Conservation (phyloP, 2,113 vertebrate genomes). For the Anser brachyrhynchus region DNA sequence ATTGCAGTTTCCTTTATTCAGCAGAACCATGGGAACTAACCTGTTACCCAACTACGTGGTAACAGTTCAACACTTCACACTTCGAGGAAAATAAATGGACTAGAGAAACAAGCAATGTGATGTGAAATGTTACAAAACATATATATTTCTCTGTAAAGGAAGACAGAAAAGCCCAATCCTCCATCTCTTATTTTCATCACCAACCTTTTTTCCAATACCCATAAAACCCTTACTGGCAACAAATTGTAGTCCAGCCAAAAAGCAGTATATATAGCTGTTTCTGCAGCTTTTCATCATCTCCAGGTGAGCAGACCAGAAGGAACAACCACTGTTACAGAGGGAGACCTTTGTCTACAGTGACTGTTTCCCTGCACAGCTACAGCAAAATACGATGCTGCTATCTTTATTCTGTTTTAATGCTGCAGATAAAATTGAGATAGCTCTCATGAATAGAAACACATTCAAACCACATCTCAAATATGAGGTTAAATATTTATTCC, state of each 20-base stretch:
- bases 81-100: not conserved
- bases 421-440: not conserved
- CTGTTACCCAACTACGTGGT: not conserved
- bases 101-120: not conserved
- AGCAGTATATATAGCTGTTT: not conserved
- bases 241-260: not conserved
- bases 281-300: not conserved
- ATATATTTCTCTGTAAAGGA: not conserved
- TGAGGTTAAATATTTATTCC: not conserved
- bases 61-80: not conserved
- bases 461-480: not conserved
- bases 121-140: not conserved
- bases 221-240: not conserved
- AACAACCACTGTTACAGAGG: not conserved
- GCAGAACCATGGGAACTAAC: not conserved
- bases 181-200: not conserved
- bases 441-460: not conserved
- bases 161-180: not conserved
- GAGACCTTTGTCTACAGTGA: not conserved
- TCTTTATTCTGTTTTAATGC: not conserved
- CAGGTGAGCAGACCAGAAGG: not conserved
- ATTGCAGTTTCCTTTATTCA: not conserved
- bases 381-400: not conserved
- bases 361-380: not conserved
- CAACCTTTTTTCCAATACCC: not conserved